Conservation (phyloP, 2,888 invertebrate species). For the Stenodema calcarata region DNA sequence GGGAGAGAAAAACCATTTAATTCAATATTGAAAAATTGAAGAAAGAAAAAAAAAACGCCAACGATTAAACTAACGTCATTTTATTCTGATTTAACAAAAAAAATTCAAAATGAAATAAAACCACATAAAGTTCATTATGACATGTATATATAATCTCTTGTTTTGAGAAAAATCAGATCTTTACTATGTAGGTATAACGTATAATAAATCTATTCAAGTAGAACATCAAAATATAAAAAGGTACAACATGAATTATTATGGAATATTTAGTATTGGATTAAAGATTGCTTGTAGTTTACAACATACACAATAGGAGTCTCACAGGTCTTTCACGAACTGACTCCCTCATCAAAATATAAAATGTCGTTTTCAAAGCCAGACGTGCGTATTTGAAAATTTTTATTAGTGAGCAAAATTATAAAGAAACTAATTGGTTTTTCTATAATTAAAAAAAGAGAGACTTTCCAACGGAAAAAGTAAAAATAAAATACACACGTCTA, state of each 20-base stretch:
- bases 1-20: slow-evolving; percentile 27
- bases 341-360: background rate
- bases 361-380: background rate
- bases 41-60: slow-evolving; percentile 50
- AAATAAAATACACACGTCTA: background rate
- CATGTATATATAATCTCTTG: slow-evolving; percentile 11
- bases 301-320: slow-evolving; percentile 7
- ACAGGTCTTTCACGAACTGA: background rate
- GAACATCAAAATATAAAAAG: slow-evolving; percentile 46
- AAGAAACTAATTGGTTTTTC: background rate
- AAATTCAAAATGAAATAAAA: slow-evolving; percentile 12
- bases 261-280: slow-evolving; percentile 32
- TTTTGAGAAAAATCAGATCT: slow-evolving; percentile 9
- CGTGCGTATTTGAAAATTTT: background rate
- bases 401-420: background rate
- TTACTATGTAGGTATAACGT: slow-evolving; percentile 25
- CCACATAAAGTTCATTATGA: background rate
- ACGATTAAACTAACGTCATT: slow-evolving; percentile 49
- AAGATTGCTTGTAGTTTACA: slow-evolving; percentile 27
- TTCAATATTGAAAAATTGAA: background rate
- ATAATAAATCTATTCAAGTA: slow-evolving; percentile 46
- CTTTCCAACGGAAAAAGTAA: too few species aligned
- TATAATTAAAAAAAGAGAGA: background rate
- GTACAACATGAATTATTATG: slow-evolving; percentile 31
- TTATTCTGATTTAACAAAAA: slow-evolving; percentile 28